These are phyloP conservation scores for Popillia japonica DNA, from an alignment of 1,140 invertebrate genomes.

Conservation along the genomic window DNA sequence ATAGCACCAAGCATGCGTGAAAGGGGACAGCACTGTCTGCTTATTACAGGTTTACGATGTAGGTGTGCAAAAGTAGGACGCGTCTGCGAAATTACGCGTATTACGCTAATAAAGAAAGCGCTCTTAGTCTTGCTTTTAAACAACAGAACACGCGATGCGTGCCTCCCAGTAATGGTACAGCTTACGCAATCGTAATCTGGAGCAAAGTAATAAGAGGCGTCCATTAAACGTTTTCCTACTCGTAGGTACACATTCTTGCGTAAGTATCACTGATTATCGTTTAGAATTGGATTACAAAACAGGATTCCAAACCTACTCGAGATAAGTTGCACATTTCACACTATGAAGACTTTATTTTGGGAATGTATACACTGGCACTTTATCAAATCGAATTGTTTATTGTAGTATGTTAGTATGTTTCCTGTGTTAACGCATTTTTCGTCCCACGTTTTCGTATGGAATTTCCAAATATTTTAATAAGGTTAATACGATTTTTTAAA, in stretches of 20 bases:
- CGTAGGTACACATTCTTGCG: neutral
- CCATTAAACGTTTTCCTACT: neutral
- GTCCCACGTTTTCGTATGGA: neutral
- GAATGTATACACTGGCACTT: neutral
- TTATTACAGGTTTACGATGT: neutral
- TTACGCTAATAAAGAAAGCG: slow-evolving; percentile 1
- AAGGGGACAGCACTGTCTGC: neutral
- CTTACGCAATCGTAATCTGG: neutral
- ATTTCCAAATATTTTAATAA: neutral
- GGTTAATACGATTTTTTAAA: no score
- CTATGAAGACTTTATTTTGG: neutral
- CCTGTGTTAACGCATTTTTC: neutral
- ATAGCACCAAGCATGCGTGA: neutral
- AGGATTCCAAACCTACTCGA: neutral
- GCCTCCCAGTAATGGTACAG: neutral
- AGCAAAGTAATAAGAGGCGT: neutral
- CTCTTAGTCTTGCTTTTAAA: neutral
- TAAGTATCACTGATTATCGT: neutral
- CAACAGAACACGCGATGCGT: neutral
- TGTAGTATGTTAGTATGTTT: neutral
- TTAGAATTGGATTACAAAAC: neutral
- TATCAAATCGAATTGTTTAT: neutral
- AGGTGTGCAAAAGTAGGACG: neutral
- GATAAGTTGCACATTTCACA: neutral
- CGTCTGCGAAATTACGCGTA: neutral